Conservation (phyloP, 1,140 invertebrate species). For the Hesperophylax magnus region DNA sequence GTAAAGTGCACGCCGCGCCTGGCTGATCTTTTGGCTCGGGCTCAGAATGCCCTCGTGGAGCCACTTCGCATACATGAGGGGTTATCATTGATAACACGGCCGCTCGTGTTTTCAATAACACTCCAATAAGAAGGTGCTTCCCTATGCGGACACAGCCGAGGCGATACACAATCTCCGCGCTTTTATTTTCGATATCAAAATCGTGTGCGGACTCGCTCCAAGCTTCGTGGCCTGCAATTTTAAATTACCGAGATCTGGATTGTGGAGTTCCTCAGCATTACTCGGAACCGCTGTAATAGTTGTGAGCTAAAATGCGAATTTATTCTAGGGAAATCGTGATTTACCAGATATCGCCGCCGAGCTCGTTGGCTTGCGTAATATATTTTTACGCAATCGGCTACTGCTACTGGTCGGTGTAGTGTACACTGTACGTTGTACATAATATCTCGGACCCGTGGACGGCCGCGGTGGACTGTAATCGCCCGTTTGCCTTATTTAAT, state of each 20-base stretch:
- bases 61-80: conserved; percentile 23
- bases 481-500: conserved; percentile 37
- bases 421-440: background rate
- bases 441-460: no score
- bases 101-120: conserved; percentile 45
- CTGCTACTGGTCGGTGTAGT: background rate
- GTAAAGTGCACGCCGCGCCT: no score
- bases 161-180: conserved; percentile 49
- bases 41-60: background rate
- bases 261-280: conserved; percentile 29
- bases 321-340: conserved; percentile 36
- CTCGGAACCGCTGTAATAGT: conserved; percentile 26
- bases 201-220: conserved; percentile 47
- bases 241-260: conserved; percentile 53
- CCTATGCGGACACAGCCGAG: conserved; percentile 5
- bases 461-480: background rate
- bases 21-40: no score
- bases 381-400: conserved; percentile 42
- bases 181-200: conserved; percentile 50
- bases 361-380: conserved; percentile 28
- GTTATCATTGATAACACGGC: conserved; percentile 40
- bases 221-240: conserved; percentile 48
- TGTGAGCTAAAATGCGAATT: conserved; percentile 38
- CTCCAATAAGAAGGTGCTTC: conserved; percentile 25
- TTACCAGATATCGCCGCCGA: conserved; percentile 17